Percentiles rank a stretch among this genome's conserved stretches.
Evolutionary conservation across 2,797 vertebrate species (phyloP).

Genomic region (Ispidina lecontei): DNA sequence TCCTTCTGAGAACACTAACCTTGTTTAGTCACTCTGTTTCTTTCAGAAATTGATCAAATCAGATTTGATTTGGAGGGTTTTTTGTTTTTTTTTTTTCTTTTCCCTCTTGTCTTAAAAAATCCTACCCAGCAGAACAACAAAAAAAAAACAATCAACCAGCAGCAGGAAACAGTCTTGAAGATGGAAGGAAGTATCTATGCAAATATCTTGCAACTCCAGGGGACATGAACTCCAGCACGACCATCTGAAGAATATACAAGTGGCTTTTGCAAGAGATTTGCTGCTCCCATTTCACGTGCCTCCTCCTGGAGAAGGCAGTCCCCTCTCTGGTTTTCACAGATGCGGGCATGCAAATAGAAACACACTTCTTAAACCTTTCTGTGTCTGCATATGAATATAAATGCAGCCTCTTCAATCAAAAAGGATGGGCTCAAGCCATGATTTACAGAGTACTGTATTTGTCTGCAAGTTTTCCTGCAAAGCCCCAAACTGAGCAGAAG

Average conservation of each 20-base stretch:
- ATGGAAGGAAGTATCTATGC: neutral
- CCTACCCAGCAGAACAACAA: neutral
- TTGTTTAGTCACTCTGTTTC: neutral
- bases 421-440: neutral
- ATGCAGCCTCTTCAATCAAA: neutral
- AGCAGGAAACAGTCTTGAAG: neutral
- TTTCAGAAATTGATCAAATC: neutral
- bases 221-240: neutral
- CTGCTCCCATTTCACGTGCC: neutral
- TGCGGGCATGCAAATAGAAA: neutral
- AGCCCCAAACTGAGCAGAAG: neutral
- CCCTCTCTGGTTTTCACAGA: neutral
- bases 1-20: neutral
- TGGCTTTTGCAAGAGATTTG: neutral
- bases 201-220: neutral
- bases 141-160: neutral
- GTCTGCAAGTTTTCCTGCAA: neutral
- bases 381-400: neutral
- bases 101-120: neutral
- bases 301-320: neutral
- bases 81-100: neutral
- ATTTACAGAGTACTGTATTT: neutral
- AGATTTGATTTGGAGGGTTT: neutral
- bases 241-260: neutral
- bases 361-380: neutral